phyloP scores from a whole-genome alignment of 2,113 vertebrate species.

The Stercorarius parasiticus region DNA sequence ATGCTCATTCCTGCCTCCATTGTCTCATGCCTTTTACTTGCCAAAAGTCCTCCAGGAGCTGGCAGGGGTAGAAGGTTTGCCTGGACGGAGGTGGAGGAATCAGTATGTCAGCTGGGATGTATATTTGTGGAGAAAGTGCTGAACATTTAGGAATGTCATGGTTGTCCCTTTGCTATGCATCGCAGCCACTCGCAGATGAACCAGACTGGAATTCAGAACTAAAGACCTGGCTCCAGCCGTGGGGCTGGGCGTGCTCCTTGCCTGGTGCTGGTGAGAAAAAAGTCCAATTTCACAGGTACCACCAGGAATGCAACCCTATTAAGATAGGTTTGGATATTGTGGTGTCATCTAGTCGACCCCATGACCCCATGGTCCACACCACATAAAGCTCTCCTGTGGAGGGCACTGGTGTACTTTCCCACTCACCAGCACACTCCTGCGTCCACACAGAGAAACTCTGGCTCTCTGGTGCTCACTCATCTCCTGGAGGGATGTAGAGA shows the following conservation, averaged over 20 bases:
- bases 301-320: background rate
- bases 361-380: background rate
- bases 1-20: background rate
- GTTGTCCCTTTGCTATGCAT: background rate
- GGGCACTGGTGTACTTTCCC: slow-evolving; percentile 38
- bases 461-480: background rate
- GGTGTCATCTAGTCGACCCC: background rate
- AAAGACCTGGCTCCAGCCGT: background rate
- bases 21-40: background rate
- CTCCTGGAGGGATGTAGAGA: background rate
- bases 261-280: background rate
- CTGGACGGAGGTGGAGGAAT: background rate
- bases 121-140: background rate
- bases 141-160: background rate
- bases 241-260: background rate
- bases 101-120: background rate
- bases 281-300: accelerated
- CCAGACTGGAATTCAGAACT: background rate
- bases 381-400: background rate
- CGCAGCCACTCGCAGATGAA: background rate
- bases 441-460: background rate
- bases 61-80: background rate
- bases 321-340: background rate
- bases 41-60: background rate
- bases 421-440: background rate